Evolutionary conservation across 1,140 invertebrate species (phyloP).

Genomic region (Neotoxoptera formosana): DNA sequence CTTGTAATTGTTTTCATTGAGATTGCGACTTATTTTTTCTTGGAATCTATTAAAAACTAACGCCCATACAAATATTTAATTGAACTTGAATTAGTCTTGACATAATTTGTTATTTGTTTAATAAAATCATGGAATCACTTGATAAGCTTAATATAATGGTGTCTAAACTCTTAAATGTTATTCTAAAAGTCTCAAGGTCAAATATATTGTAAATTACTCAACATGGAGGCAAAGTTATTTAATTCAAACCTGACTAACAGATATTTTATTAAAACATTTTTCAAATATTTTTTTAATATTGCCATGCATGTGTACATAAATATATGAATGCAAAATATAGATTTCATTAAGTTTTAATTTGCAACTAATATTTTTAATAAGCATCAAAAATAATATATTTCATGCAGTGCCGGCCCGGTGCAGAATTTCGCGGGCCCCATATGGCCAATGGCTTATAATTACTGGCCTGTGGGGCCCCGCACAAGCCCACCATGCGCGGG

Average conservation of each 20-base stretch:
- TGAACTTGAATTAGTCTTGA: background rate
- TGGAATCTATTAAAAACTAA: background rate
- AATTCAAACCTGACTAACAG: too few relatives aligned
- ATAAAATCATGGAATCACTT: background rate
- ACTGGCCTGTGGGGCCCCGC: too few relatives aligned
- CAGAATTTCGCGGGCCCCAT: too few relatives aligned
- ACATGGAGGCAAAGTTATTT: background rate
- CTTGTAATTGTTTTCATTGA: background rate
- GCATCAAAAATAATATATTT: too few relatives aligned
- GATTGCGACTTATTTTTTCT: too few relatives aligned
- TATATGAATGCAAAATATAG: background rate
- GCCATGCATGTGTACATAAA: too few relatives aligned
- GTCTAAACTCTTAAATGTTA: background rate
- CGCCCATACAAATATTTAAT: background rate
- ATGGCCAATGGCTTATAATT: too few relatives aligned
- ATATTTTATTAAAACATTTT: too few relatives aligned
- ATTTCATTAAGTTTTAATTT: background rate
- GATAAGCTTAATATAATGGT: background rate
- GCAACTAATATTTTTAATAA: too few relatives aligned
- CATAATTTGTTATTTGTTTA: background rate
- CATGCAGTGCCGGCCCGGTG: too few relatives aligned
- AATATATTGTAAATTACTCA: background rate
- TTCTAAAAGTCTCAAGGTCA: background rate
- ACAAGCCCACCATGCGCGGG: too few relatives aligned
- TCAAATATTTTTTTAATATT: too few relatives aligned